Percentiles rank a stretch among this genome's conserved stretches.
Conservation (phyloP, 2,888 invertebrate genomes). For the Zelleria hepariella region DNA sequence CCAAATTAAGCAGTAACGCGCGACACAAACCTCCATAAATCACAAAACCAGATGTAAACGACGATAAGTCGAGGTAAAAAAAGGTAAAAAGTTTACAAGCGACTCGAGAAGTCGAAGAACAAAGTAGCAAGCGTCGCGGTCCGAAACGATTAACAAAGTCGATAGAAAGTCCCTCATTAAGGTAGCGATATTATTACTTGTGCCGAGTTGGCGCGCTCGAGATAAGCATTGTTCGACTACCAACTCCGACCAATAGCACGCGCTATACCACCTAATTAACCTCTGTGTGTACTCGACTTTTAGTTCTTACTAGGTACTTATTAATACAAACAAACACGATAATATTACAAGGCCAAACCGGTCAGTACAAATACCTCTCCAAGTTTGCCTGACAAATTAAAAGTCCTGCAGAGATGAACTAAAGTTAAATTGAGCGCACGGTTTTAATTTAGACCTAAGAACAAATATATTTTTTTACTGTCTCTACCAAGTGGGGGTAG, state of each 20-base stretch:
- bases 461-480: no score
- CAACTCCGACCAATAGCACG: conserved; percentile 64
- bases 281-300: neutral
- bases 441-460: no score
- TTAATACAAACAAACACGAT: no score
- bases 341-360: no score
- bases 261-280: conserved; percentile 65
- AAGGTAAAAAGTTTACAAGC: neutral
- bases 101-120: conserved; percentile 3
- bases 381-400: no score
- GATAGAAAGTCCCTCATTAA: conserved; percentile 70
- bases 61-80: neutral
- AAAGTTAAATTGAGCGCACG: no score
- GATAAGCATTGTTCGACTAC: conserved; percentile 67
- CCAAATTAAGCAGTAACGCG: neutral
- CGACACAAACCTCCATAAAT: neutral
- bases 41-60: neutral
- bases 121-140: conserved; percentile 32
- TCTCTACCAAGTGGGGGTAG: no score
- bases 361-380: no score
- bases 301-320: conserved; percentile 12
- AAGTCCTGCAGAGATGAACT: no score
- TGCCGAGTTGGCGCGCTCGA: conserved; percentile 50
- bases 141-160: conserved; percentile 63
- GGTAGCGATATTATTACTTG: conserved; percentile 70